Base-by-base conservation (phyloP, 35 echinoderm and acorn worm species). In the Anneissia japonica region DNA sequence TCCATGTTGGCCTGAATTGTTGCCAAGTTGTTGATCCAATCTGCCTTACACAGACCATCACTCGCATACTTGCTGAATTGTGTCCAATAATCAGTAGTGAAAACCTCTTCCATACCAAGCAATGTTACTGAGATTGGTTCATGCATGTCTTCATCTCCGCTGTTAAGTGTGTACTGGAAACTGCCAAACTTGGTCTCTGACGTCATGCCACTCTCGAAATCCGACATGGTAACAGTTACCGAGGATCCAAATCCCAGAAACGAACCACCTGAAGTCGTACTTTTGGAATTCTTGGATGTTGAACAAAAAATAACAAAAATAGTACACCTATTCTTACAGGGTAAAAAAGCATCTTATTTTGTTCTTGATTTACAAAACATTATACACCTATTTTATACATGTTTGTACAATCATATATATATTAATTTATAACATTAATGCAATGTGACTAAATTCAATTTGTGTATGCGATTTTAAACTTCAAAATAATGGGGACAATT, bases 81-180 rank as follows among this genome's bases (percentile, higher is more conserved):
- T 35, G 83, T 81, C 88, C 88, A 90, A 43, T 56, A 84, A 19
- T 90, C 88, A 36, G 14, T 39, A 38, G 35, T 43, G 39, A 90
- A 84, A 41, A 90, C 74, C 74, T 90, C 88, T 21, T 84, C 80
- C 51, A 90, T 90, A 76, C 88, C 88, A 45, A 90, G 84, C 33
- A 90, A 29, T 37, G 34, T 46, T 10, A 90, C n/a, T 39, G 88
- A 72, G 30, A 90, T 77, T 10, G 82, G 88, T 84, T 84, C 88
- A 11, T 64, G 51, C 51, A 64, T 64, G 51, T 64, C 21, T 1
- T 16, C 19, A 23, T 64, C 51, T 16, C 51, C 51, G 26, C 51
- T 64, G 11, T 23, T 64, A 2, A 64, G 26, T 64, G 51, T 64
- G 21, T 64, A 64, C 19, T 64, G 51, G 26, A 64, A 64, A 64